Base-by-base conservation (phyloP, 2,888 invertebrate genomes). In the Metopia argyrocephala region DNA sequence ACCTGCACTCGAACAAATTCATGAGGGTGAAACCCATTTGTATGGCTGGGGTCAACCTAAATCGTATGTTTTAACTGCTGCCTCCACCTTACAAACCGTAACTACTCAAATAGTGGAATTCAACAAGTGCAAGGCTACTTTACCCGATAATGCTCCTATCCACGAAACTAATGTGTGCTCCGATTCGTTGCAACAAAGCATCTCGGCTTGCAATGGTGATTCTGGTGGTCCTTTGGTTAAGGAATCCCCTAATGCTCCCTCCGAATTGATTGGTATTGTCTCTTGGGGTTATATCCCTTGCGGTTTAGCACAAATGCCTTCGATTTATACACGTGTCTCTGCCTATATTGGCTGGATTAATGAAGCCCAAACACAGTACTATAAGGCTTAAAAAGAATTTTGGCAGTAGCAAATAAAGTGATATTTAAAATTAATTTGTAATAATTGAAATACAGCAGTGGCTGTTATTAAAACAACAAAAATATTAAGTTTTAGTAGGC, bases 221-320 rank as follows among this genome's bases (percentile, higher is more conserved):
- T 89, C 88, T 20, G 89, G 89, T 56, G 88, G 89, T 18, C 90
- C 89, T 18, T 57, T 90, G 57, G 87, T 89, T 2, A 84, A 87
- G 21, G 86, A 87, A 71, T 15, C 18, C 6, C 23, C 56, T 0
- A 50, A 31, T 2, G 62, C 38, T 27, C 65, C 82, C 18, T 76
- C 83, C 9, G 85, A 89, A 57, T 85, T 91, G 57, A 87, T 91
- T 66, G 92, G 92, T 70, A 82, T 92, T 50, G 91, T 91, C 21
- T 92, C 92, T 38, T 92, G 92, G 91, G 92, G 91, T 27, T 85
- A 86, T 28, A 87, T 90, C 65, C 92, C 92, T 38, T 92, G 92
- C 71, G 91, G 91, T 4, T 2, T 79, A 6, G 79, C 73, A 15
- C 87, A 88, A 52, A 18, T 82, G 18, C 92, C 92, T 2, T 90